phyloP scores from a whole-genome alignment of 1,140 invertebrate species.

The Hydropsyche tenuis region DNA sequence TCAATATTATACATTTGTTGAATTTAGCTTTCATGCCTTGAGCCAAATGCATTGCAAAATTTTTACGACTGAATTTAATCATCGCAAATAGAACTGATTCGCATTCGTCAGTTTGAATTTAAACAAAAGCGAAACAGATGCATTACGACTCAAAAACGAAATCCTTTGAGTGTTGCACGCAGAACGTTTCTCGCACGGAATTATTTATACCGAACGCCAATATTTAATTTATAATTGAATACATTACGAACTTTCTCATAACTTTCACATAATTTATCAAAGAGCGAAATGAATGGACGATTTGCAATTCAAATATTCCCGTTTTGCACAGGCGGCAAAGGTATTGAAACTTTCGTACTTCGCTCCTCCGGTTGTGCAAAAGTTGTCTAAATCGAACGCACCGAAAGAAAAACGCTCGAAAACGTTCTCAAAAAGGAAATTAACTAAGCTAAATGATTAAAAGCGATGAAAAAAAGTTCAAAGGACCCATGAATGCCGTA shows the following conservation, averaged over 20 bases:
- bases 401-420: neutral
- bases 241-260: slow-evolving; percentile 41
- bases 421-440: too few species aligned
- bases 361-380: slow-evolving; percentile 26
- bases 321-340: slow-evolving; percentile 25
- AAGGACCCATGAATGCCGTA: slow-evolving; percentile 39
- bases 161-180: too few species aligned
- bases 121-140: too few species aligned
- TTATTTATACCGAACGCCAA: slow-evolving; percentile 41
- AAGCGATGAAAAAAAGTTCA: slow-evolving; percentile 23
- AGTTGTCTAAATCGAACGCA: slow-evolving; percentile 26
- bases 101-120: too few species aligned
- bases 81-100: too few species aligned
- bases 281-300: slow-evolving; percentile 47
- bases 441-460: too few species aligned
- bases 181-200: neutral
- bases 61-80: too few species aligned
- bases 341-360: slow-evolving; percentile 44
- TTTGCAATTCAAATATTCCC: slow-evolving; percentile 49
- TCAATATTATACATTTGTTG: too few species aligned
- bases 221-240: slow-evolving; percentile 49
- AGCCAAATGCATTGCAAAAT: too few species aligned
- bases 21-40: too few species aligned
- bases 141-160: too few species aligned
- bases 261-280: slow-evolving; percentile 50